Percentiles rank a stretch among this genome's conserved stretches.
These are phyloP conservation scores for Eurytemora carolleeae DNA, from an alignment of 1,140 invertebrate genomes.

Conservation along the genomic window DNA sequence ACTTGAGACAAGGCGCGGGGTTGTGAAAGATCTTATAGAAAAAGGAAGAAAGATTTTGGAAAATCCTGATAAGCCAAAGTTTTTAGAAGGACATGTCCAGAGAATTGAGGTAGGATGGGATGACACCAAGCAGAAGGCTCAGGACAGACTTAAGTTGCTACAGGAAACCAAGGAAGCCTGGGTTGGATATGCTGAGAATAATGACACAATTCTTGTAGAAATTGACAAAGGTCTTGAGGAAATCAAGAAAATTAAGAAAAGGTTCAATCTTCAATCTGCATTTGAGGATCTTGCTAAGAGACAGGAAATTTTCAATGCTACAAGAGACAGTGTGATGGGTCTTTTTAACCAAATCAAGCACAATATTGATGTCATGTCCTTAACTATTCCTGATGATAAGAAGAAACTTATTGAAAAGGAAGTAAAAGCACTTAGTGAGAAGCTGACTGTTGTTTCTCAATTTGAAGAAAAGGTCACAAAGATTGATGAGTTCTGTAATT, in stretches of 20 bases:
- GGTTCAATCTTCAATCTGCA: conserved; percentile 19
- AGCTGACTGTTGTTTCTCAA: conserved; percentile 18
- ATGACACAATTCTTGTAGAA: conserved; percentile 18
- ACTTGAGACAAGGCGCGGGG: conserved; percentile 17
- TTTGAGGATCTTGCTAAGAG: conserved; percentile 18
- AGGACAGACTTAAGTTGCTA: conserved; percentile 13
- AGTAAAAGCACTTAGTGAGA: conserved; percentile 20
- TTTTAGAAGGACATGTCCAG: conserved; percentile 19
- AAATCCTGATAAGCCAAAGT: conserved; percentile 18
- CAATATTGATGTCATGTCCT: conserved; percentile 19
- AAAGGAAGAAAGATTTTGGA: conserved; percentile 19
- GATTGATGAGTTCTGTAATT: conserved; percentile 18
- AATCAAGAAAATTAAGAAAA: conserved; percentile 20
- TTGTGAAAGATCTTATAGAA: conserved; percentile 19
- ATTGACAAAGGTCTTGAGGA: conserved; percentile 20
- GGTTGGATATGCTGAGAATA: conserved; percentile 20
- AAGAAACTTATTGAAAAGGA: conserved; percentile 21
- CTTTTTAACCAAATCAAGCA: conserved; percentile 19
- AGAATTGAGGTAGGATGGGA: conserved; percentile 20
- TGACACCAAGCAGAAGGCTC: conserved; percentile 20
- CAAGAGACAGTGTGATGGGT: conserved; percentile 17
- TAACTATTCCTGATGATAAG: conserved; percentile 21
- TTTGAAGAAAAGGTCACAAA: conserved; percentile 19
- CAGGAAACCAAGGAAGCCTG: conserved; percentile 20
- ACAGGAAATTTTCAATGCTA: conserved; percentile 17